Conservation (phyloP, 2,888 invertebrate species). For the Dorcus parallelipipedus region DNA sequence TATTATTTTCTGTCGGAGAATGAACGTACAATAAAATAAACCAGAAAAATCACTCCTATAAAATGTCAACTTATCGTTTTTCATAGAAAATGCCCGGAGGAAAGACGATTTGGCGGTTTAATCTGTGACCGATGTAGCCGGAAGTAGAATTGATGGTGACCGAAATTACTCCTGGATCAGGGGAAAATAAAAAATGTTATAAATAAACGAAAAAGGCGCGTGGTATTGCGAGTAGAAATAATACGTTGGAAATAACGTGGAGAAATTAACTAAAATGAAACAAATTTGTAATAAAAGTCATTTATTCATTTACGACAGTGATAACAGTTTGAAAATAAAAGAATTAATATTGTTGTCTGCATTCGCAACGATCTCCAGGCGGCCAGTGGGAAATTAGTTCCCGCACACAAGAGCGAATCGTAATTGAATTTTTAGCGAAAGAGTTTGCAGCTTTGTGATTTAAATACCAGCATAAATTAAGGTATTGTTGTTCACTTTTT, state of each 20-base stretch:
- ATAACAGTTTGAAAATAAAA: conserved; percentile 24
- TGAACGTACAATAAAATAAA: background rate
- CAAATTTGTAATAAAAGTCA: conserved; percentile 15
- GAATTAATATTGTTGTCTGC: conserved; percentile 20
- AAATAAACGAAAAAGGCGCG: background rate
- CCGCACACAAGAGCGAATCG: conserved; percentile 6
- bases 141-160: conserved; percentile 27
- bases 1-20: no score
- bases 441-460: background rate
- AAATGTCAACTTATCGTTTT: conserved; percentile 5
- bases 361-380: conserved; percentile 9
- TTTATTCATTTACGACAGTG: conserved; percentile 22
- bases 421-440: conserved; percentile 14
- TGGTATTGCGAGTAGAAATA: background rate
- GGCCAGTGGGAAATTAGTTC: conserved; percentile 15
- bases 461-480: background rate
- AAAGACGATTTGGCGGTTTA: conserved; percentile 23
- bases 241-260: background rate
- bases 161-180: conserved; percentile 23
- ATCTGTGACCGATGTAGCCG: conserved; percentile 20
- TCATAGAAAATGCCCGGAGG: conserved; percentile 2
- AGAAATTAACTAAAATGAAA: background rate
- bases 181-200: background rate
- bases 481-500: background rate
- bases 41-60: conserved; percentile 1